These are phyloP conservation scores for Benthosema pterotum DNA, from an alignment of 2,797 vertebrate genomes.

Conservation along the genomic window DNA sequence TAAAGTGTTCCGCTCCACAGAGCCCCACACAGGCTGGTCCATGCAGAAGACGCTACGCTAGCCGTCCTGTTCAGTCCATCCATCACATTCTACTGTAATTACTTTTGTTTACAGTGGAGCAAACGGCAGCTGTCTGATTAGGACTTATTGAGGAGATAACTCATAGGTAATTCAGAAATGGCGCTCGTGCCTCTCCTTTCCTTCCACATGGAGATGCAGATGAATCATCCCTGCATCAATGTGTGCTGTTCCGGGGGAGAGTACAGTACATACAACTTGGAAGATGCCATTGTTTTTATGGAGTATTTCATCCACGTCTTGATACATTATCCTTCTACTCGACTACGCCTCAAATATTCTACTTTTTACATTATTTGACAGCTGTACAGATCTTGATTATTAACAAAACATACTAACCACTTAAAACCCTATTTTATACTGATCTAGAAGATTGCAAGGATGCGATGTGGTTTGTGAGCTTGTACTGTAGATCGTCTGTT, in stretches of 20 bases:
- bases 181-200: conserved; percentile 53
- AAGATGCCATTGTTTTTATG: no score
- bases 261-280: no score
- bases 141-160: conserved; percentile 80
- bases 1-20: conserved; percentile 80
- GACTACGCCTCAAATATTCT: no score
- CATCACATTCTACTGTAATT: conserved; percentile 81
- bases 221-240: conserved; percentile 68
- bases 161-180: conserved; percentile 74
- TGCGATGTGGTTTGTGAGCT: no score
- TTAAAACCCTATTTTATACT: no score
- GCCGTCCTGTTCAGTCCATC: conserved; percentile 69
- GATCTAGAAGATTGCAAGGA: no score
- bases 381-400: no score
- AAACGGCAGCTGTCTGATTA: conserved; percentile 76
- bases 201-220: conserved; percentile 60
- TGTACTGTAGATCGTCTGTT: no score
- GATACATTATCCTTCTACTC: no score
- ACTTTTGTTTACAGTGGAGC: conserved; percentile 82
- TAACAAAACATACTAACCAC: no score
- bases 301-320: no score
- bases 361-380: no score
- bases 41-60: conserved; percentile 43
- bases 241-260: conserved; percentile 3
- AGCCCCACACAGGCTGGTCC: conserved; percentile 65